These are phyloP conservation scores for Dicyrtoma fusca DNA, from an alignment of 2,888 invertebrate genomes.

Conservation along the genomic window DNA sequence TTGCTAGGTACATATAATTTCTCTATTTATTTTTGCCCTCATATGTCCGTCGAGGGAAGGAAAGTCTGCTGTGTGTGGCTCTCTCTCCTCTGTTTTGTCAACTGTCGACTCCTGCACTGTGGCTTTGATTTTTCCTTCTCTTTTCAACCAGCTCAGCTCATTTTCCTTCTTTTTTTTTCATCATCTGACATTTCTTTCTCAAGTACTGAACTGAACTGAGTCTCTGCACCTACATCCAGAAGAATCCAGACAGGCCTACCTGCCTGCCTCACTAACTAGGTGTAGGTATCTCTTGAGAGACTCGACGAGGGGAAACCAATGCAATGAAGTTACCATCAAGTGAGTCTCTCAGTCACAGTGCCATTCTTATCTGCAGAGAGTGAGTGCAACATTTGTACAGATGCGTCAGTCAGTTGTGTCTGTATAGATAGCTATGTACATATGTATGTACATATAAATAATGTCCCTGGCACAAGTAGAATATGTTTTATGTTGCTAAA, in stretches of 20 bases:
- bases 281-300: no score
- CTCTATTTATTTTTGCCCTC: not conserved
- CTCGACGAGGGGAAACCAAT: no score
- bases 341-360: not conserved
- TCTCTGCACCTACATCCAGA: not conserved
- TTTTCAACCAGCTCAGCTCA: constrained; percentile 29
- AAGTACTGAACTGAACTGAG: not conserved
- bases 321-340: no score
- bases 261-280: no score
- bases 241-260: no score
- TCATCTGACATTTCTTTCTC: constrained; percentile 19
- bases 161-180: constrained; percentile 23
- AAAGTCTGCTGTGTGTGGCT: not conserved
- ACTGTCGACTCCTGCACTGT: constrained; percentile 18
- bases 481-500: no score
- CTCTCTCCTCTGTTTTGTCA: constrained; percentile 20
- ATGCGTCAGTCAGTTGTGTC: no score
- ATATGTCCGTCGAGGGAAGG: not conserved
- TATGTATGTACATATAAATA: no score
- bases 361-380: not conserved
- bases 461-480: no score
- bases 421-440: no score
- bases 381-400: not conserved
- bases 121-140: constrained; percentile 30
- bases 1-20: not conserved